Conservation (phyloP, 1,140 invertebrate species). For the Drosophila saltans region DNA sequence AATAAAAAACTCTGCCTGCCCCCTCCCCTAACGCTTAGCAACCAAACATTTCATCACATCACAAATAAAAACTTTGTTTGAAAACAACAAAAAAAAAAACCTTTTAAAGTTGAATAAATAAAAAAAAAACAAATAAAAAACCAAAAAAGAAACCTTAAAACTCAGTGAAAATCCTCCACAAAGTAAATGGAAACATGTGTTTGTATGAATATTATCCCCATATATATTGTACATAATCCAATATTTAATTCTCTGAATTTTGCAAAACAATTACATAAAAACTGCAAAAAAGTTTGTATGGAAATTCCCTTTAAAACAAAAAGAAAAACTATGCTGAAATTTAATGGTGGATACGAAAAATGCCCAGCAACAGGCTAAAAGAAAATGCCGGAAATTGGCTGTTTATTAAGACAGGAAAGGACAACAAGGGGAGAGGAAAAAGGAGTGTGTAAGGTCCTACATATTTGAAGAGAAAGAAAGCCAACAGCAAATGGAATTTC, state of each 20-base stretch:
- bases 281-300: background rate
- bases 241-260: background rate
- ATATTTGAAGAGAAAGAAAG: conserved; percentile 1
- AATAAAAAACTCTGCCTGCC: background rate
- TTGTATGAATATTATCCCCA: background rate
- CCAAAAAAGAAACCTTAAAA: background rate
- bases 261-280: background rate
- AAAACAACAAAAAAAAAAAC: background rate
- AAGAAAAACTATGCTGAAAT: background rate
- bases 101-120: conserved; percentile 6
- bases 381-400: conserved; percentile 70
- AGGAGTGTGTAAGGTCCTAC: no score
- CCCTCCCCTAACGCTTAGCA: conserved; percentile 7
- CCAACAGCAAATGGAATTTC: conserved; percentile 68
- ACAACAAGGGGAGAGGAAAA: background rate
- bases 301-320: background rate
- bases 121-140: conserved; percentile 7
- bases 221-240: background rate
- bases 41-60: background rate
- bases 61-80: background rate
- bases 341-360: background rate
- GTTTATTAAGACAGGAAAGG: conserved; percentile 40
- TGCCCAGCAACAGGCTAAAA: conserved; percentile 28
- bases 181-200: no score
- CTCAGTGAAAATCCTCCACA: no score